These are phyloP conservation scores for Baccha elongata DNA, from an alignment of 2,888 invertebrate genomes.

Conservation along the genomic window DNA sequence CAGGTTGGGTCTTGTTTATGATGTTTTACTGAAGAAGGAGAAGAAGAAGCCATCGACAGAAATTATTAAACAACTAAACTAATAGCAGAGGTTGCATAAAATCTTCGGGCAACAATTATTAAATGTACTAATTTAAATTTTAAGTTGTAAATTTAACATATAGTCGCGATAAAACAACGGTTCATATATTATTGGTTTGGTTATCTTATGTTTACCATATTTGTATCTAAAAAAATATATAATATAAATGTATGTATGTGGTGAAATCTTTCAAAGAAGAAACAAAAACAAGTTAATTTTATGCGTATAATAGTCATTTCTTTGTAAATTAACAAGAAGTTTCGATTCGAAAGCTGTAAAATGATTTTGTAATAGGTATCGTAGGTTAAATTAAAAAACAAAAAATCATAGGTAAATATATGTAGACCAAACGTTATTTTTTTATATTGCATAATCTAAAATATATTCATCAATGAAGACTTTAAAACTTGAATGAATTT, in stretches of 20 bases:
- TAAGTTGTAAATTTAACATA: constrained; percentile 62
- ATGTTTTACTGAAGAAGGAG: constrained; percentile 22
- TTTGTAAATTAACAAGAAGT: constrained; percentile 47
- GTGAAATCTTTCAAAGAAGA: constrained; percentile 44
- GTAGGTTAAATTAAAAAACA: background rate
- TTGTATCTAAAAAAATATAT: background rate
- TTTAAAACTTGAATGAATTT: constrained; percentile 3
- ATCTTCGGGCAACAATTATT: constrained; percentile 52
- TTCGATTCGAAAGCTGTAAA: constrained; percentile 59
- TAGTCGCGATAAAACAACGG: constrained; percentile 49
- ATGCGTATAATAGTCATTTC: constrained; percentile 30
- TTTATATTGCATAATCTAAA: constrained; percentile 3
- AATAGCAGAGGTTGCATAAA: constrained; percentile 60
- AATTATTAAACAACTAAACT: background rate
- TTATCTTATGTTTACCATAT: constrained; percentile 37
- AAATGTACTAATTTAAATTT: constrained; percentile 64
- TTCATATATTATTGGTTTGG: constrained; percentile 30
- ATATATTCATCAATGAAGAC: constrained; percentile 1
- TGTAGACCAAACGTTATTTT: too few relatives aligned
- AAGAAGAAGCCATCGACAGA: constrained; percentile 39
- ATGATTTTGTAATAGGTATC: constrained; percentile 51
- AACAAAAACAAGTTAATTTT: constrained; percentile 14
- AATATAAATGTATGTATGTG: background rate
- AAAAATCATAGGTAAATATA: background rate
- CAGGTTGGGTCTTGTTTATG: constrained; percentile 42